Percentiles rank a stretch among this genome's conserved stretches.
Evolutionary conservation across 2,113 vertebrate genomes (phyloP).

Genomic region (Coptodon bakossiorum): DNA sequence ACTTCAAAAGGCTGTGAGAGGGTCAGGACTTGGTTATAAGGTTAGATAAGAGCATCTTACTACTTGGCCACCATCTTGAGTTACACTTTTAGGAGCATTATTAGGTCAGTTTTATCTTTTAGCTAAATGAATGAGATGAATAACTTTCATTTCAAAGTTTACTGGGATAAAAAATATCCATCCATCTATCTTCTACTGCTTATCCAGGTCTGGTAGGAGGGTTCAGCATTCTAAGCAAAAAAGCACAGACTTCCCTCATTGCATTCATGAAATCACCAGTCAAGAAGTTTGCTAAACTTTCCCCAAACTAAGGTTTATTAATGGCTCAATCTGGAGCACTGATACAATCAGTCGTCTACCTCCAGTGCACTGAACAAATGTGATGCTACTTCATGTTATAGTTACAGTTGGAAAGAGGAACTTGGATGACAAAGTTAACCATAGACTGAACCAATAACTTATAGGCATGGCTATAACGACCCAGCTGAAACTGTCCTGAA

Average conservation of each 20-base stretch:
- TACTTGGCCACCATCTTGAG: neutral
- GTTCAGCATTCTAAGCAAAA: neutral
- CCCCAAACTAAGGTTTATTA: fast-evolving
- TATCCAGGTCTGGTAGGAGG: neutral
- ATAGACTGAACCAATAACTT: neutral
- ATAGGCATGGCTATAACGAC: neutral
- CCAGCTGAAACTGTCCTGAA: neutral
- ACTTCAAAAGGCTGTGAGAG: neutral
- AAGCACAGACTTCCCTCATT: neutral
- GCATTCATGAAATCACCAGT: neutral
- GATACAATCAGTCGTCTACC: neutral
- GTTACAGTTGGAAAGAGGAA: neutral
- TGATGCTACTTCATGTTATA: neutral
- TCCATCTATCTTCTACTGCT: neutral
- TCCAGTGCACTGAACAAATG: neutral
- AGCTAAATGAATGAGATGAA: neutral
- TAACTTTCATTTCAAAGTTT: neutral
- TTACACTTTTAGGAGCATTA: neutral
- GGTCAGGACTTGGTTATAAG: neutral
- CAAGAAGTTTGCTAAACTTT: fast-evolving
- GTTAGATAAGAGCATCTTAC: fast-evolving
- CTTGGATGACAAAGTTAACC: neutral
- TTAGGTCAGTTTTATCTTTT: neutral
- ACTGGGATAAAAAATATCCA: neutral
- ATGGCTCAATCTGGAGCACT: neutral